Percentiles rank a stretch among this genome's conserved stretches.
phyloP scores from a whole-genome alignment of 1,140 invertebrate species.

The Nymphalis io region DNA sequence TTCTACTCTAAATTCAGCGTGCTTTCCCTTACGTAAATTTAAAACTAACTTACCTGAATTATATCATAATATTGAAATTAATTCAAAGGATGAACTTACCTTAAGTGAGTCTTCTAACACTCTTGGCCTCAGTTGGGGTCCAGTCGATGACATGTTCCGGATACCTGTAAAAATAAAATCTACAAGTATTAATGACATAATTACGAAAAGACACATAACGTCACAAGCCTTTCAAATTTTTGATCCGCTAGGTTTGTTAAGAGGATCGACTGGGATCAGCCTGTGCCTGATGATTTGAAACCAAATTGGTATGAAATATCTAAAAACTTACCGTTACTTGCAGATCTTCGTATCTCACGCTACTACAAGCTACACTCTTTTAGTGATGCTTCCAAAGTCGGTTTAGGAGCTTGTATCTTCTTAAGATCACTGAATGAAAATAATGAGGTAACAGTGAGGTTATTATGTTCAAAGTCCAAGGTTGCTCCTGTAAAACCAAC shows the following conservation, averaged over 20 bases:
- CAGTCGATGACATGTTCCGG: constrained; percentile 36
- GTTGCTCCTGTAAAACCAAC: constrained; percentile 52
- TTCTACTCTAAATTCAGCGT: too few relatives aligned
- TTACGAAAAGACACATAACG: constrained; percentile 42
- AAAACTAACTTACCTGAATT: too few relatives aligned
- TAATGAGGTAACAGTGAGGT: constrained; percentile 31
- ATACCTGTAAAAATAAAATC: constrained; percentile 36
- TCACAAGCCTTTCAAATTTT: constrained; percentile 42
- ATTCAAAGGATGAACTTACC: constrained; percentile 26
- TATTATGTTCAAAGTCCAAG: constrained; percentile 40
- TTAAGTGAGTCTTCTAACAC: constrained; percentile 30
- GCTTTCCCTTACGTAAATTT: too few relatives aligned
- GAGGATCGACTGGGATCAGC: constrained; percentile 4
- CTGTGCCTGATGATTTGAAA: too few relatives aligned
- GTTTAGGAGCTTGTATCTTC: constrained; percentile 35
- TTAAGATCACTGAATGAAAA: constrained; percentile 30
- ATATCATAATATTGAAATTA: too few relatives aligned
- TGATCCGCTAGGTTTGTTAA: constrained; percentile 3
- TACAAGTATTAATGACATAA: constrained; percentile 28
- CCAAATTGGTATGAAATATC: not conserved
- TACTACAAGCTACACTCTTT: constrained; percentile 11
- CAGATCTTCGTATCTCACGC: not conserved
- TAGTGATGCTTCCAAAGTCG: constrained; percentile 40
- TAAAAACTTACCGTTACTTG: not conserved
- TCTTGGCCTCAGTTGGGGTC: constrained; percentile 43